phyloP scores from a whole-genome alignment of 2,797 vertebrate species.

The Amblyraja radiata region DNA sequence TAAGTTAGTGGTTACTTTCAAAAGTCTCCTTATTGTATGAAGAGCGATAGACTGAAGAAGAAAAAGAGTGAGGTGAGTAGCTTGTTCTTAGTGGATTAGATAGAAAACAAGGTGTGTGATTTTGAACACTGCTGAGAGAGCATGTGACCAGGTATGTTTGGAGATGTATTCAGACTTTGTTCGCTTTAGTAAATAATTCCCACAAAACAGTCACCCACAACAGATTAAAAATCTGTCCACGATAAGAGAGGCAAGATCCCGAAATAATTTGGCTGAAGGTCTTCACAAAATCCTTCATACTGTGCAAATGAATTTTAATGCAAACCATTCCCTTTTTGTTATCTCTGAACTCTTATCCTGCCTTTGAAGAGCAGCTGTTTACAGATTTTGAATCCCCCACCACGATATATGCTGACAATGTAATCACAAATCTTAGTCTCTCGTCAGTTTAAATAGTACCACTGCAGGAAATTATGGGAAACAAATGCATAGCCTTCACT shows the following conservation, averaged over 20 bases:
- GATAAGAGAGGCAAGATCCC: not conserved
- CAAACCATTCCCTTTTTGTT: not conserved
- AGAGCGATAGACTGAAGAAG: not conserved
- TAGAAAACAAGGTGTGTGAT: not conserved
- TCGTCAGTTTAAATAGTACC: not conserved
- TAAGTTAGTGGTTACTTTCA: not conserved
- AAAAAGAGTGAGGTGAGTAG: not conserved
- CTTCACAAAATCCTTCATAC: not conserved
- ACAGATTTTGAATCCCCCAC: not conserved
- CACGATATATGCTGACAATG: not conserved
- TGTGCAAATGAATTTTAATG: not conserved
- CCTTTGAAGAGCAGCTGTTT: not conserved
- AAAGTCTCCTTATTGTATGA: not conserved
- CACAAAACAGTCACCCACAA: not conserved
- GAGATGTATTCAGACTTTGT: not conserved
- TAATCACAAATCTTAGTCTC: not conserved
- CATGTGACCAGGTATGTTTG: not conserved
- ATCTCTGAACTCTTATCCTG: not conserved
- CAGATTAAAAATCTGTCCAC: not conserved
- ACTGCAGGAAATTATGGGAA: not conserved
- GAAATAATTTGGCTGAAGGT: not conserved
- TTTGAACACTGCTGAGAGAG: not conserved
- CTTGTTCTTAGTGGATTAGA: not conserved
- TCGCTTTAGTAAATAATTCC: slow-evolving; percentile 5
- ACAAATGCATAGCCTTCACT: not conserved